Evolutionary conservation across 1,140 invertebrate genomes (phyloP).

Genomic region (Meteorus sp.): DNA sequence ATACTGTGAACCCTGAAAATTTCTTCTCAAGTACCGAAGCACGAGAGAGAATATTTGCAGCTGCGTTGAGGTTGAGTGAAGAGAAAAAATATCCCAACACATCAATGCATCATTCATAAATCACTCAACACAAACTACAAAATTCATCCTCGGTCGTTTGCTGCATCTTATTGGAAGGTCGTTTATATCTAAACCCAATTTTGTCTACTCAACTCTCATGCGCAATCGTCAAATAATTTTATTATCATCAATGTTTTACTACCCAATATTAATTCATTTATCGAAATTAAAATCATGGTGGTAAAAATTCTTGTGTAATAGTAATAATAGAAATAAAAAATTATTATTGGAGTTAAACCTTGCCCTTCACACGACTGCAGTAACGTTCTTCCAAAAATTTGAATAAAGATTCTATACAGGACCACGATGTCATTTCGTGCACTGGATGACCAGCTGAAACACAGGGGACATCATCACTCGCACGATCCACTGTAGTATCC

Average conservation of each 20-base stretch:
- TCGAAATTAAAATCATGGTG: not conserved
- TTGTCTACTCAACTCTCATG: too few relatives aligned
- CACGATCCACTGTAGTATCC: constrained; percentile 46
- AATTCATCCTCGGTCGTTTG: too few relatives aligned
- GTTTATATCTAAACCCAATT: too few relatives aligned
- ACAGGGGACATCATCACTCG: constrained; percentile 45
- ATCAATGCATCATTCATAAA: too few relatives aligned
- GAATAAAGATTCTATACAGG: constrained; percentile 60
- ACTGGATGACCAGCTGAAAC: constrained; percentile 60
- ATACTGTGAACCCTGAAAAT: too few relatives aligned
- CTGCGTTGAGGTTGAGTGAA: too few relatives aligned
- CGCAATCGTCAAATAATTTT: not conserved
- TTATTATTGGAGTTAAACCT: constrained; percentile 17
- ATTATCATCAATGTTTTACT: not conserved
- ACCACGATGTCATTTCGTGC: constrained; percentile 63
- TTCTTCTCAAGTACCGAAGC: too few relatives aligned
- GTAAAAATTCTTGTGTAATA: constrained; percentile 25
- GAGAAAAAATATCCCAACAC: too few relatives aligned
- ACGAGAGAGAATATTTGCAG: too few relatives aligned
- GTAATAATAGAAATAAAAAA: constrained; percentile 5
- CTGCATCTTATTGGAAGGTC: not conserved
- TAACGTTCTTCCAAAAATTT: constrained; percentile 57
- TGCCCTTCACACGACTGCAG: constrained; percentile 10
- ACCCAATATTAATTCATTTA: too few relatives aligned
- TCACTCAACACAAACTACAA: too few relatives aligned